phyloP scores from a whole-genome alignment of 2,888 invertebrate genomes.

The Paralinhomoeus sp. region DNA sequence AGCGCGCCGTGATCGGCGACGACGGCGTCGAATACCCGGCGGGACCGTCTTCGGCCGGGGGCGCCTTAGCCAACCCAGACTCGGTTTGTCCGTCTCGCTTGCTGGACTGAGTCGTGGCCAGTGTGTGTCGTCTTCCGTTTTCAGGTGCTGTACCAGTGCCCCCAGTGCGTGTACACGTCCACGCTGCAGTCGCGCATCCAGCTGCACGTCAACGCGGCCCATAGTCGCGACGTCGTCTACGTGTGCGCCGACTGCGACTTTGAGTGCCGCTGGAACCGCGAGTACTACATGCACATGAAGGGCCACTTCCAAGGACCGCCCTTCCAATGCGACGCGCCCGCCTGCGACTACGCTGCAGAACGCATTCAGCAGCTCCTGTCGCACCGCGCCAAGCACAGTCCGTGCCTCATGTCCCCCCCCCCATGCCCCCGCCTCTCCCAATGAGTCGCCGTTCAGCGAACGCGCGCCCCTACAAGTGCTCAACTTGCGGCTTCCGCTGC shows the following conservation, averaged over 20 bases:
- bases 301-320: slow-evolving; percentile 36
- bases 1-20: no score
- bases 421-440: neutral
- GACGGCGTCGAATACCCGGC: no score
- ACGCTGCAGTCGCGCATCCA: slow-evolving; percentile 31
- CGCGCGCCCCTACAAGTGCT: slow-evolving; percentile 32
- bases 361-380: slow-evolving; percentile 37
- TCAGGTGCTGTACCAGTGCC: slow-evolving; percentile 26
- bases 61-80: no score
- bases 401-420: slow-evolving; percentile 3
- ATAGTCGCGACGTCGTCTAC: slow-evolving; percentile 38
- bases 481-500: slow-evolving; percentile 38
- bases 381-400: slow-evolving; percentile 37
- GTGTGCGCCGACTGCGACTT: slow-evolving; percentile 41
- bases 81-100: no score
- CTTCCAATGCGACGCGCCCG: slow-evolving; percentile 39
- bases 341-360: slow-evolving; percentile 34
- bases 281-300: slow-evolving; percentile 40
- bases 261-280: slow-evolving; percentile 40
- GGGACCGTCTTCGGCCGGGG: no score
- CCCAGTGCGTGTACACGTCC: slow-evolving; percentile 35
- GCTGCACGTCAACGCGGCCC: slow-evolving; percentile 36
- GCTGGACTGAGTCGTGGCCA: no score
- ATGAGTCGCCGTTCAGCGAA: slow-evolving; percentile 17
- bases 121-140: no score